Percentiles rank a stretch among this genome's conserved stretches.
These are phyloP conservation scores for Orchestes rusci DNA, from an alignment of 2,888 invertebrate species.

Conservation along the genomic window DNA sequence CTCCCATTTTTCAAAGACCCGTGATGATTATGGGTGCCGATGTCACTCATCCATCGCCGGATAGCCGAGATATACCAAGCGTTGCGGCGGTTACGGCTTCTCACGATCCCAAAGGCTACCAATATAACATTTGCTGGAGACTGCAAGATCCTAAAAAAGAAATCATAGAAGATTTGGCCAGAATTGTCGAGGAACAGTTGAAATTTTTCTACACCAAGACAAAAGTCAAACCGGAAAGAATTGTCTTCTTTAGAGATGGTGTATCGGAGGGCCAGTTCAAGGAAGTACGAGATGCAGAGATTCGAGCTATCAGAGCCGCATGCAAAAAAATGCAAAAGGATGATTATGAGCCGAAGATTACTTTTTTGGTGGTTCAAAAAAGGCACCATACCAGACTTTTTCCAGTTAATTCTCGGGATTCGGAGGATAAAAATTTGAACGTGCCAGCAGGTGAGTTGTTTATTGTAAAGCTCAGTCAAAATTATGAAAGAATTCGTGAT, in stretches of 20 bases:
- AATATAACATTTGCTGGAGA: constrained; percentile 69
- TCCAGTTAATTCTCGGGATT: constrained; percentile 40
- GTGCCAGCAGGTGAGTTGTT: constrained; percentile 49
- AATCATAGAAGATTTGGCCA: constrained; percentile 65
- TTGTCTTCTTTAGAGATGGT: constrained; percentile 78
- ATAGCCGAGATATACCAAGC: constrained; percentile 54
- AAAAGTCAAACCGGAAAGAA: constrained; percentile 49
- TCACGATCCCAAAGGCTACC: constrained; percentile 57
- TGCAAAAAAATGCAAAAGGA: constrained; percentile 46
- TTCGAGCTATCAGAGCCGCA: constrained; percentile 68
- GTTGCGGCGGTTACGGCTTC: constrained; percentile 73
- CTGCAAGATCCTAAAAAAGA: constrained; percentile 69
- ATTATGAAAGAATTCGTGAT: too few relatives aligned
- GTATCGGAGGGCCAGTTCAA: constrained; percentile 82
- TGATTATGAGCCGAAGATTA: constrained; percentile 66
- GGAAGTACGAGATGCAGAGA: constrained; percentile 56
- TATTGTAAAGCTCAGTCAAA: too few relatives aligned
- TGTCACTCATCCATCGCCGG: constrained; percentile 90
- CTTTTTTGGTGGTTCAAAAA: constrained; percentile 93
- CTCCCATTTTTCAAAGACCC: too few relatives aligned
- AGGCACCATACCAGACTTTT: constrained; percentile 83
- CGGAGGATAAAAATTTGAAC: constrained; percentile 58
- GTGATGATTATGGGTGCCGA: constrained; percentile 75
- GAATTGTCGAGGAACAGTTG: constrained; percentile 52
- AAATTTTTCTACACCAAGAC: constrained; percentile 49